A percentile compares a stretch with the other conserved stretches of the same genome.
Conservation (phyloP, 2,888 invertebrate species). For the Kuschelorhynchus macadamiae region DNA sequence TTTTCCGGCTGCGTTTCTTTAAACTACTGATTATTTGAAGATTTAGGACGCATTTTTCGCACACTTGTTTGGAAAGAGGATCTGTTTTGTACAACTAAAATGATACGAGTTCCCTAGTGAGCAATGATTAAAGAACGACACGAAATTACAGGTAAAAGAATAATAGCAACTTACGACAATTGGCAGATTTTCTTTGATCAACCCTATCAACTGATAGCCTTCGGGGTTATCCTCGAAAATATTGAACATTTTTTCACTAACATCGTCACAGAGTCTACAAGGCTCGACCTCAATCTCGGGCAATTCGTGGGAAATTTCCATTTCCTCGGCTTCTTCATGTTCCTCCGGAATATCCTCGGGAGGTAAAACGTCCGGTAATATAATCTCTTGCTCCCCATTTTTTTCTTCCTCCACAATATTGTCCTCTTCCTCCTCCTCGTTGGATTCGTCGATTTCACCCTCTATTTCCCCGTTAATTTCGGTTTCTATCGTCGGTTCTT, state of each 20-base stretch:
- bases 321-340: conserved; percentile 15
- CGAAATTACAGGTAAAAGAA: conserved; percentile 4
- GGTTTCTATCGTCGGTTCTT: conserved; percentile 9
- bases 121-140: no score
- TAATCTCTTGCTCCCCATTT: conserved; percentile 4
- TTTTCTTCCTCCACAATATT: conserved; percentile 7
- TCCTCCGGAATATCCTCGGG: conserved; percentile 1
- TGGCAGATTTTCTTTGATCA: conserved; percentile 66
- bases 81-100: conserved; percentile 67
- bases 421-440: not conserved
- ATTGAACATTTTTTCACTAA: conserved; percentile 62
- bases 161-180: conserved; percentile 63
- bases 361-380: no score
- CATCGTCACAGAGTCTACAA: conserved; percentile 66
- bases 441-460: not conserved
- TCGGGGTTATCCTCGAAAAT: conserved; percentile 66
- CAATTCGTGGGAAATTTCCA: conserved; percentile 30
- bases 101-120: no score
- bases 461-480: conserved; percentile 9
- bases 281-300: conserved; percentile 57
- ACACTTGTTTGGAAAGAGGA: conserved; percentile 66
- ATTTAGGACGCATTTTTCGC: conserved; percentile 63
- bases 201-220: conserved; percentile 65
- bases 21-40: conserved; percentile 61
- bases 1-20: conserved; percentile 60